Evolutionary conservation across 1,140 invertebrate genomes (phyloP), one percentile per base, ranked within the genome.

Genomic region (Drosophila seguyi): DNA sequence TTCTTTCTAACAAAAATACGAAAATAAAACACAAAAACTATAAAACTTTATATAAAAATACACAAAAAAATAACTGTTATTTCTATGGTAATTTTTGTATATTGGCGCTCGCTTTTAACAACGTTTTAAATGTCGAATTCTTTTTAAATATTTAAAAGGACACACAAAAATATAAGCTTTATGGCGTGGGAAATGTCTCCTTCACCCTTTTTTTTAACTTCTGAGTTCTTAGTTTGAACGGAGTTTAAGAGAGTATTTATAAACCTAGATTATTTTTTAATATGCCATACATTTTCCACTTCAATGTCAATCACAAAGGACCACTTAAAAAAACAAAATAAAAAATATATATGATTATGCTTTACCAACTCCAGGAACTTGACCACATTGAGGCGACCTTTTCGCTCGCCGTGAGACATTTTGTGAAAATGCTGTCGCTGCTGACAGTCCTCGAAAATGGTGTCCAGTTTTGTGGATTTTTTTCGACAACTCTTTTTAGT

Each of bases 301-400:
- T 14, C 1, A 27, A 52, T 11, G 39, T 56, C 6, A 22, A 22
- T 13, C n/a, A 18, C 18, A 38, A 13, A n/a, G 14, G 0, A 18
- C 18, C 63, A 67, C 65, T 25, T 47, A 34, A 48, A 50, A 68
- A 67, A 6, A 18, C 25, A 34, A 11, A 34, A 29, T 6, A 29
- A 47, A 14, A 41, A 42, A 11, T 20, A 18, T n/a, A 31, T 36
- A 6, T 18, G 8, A 6, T 20, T 8, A 10, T 2, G 2, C 13
- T 59, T 91, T 92, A 92, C 91, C 91, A 92, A 65, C 82, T 92
- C 91, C 41, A 92, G 55, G 75, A 92, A 92, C 74, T 92, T 92
- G 22, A 92, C 78, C 50, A 92, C 84, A 80, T 85, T 91, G 2
- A 92, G 74, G 53, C 82, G 91, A 60, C 75, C 83, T 61, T 90